Base-by-base conservation (phyloP, 2,888 invertebrate genomes). In the Unio delphinus region DNA sequence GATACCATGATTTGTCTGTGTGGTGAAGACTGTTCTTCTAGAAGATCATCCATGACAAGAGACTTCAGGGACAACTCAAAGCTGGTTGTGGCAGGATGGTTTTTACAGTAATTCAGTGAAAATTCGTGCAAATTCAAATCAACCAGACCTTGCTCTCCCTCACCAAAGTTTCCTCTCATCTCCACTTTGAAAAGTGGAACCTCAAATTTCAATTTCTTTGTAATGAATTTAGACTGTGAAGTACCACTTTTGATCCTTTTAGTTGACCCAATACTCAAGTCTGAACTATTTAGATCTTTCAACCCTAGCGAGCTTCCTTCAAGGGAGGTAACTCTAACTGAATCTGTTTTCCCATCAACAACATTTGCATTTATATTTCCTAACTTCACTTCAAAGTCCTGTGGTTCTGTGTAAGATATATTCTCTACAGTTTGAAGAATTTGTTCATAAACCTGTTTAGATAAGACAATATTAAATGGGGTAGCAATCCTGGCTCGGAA, bases 371-470 rank as follows among this genome's bases (percentile, higher is more conserved):
- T 60, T n/a, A 45, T 58, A 54, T 64, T 63, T 26, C 20, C n/a
- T n/a, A 66, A 57, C n/a, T n/a, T 61, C 26, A 59, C 28, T 23
- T 55, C 34, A n/a, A 55, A 54, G 15, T 68, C 64, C 54, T 45
- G 11, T 45, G 45, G 45, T 45, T 65, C 67, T 65, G 63, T 78
- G 63, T 82, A 84, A 0, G 87, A 83, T 30, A 89, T 69, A 73
- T 89, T 86, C 71, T 90, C 88, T 64, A 89, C 63, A 1, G 90
- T 90, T 70, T 90, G 84, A 55, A 96, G 90, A 61, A 98, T 91
- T 90, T 97, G 97, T 88, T 96, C 95, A 89, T 97, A 98, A 88
- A 97, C 97, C 67, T 93, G 93, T 65, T 96, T 94, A 0, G 95
- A 94, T 64, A 98, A 91, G 0, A 95, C 95, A 56, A 98, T 93